Conservation (phyloP, 2,797 vertebrate genomes). For the Parotocinclus haroldoi region DNA sequence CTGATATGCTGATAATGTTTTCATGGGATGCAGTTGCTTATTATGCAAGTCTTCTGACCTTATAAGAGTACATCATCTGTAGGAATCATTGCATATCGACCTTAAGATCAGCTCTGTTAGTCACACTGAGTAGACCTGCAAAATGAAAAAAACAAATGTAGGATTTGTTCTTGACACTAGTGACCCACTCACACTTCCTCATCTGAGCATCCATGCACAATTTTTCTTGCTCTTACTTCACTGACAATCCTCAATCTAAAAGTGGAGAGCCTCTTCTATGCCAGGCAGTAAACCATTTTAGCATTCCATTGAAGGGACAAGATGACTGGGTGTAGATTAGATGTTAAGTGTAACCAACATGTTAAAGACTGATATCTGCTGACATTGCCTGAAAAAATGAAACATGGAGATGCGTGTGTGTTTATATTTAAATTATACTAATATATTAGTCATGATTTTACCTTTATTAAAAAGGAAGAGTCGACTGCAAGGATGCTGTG, state of each 20-base stretch:
- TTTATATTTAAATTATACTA: not conserved
- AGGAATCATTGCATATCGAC: conserved; percentile 6
- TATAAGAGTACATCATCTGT: conserved; percentile 5
- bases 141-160: conserved; percentile 11
- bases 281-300: too few species aligned
- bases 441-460: not conserved
- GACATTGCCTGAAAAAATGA: too few species aligned
- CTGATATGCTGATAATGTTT: not conserved
- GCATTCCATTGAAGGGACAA: too few species aligned
- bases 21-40: conserved; percentile 3
- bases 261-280: not conserved
- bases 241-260: not conserved
- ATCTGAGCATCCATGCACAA: conserved; percentile 22
- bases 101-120: not conserved
- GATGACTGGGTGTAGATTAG: too few species aligned
- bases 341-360: too few species aligned
- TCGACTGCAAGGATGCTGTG: conserved; percentile 5
- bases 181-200: conserved; percentile 24
- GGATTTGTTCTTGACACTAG: conserved; percentile 20
- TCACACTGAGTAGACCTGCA: conserved; percentile 13
- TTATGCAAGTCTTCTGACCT: conserved; percentile 6
- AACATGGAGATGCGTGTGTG: too few species aligned
- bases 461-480: conserved; percentile 7
- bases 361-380: too few species aligned
- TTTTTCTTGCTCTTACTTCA: not conserved